Evolutionary conservation across 2,888 invertebrate species (phyloP).

Genomic region (Plemyria rubiginata): DNA sequence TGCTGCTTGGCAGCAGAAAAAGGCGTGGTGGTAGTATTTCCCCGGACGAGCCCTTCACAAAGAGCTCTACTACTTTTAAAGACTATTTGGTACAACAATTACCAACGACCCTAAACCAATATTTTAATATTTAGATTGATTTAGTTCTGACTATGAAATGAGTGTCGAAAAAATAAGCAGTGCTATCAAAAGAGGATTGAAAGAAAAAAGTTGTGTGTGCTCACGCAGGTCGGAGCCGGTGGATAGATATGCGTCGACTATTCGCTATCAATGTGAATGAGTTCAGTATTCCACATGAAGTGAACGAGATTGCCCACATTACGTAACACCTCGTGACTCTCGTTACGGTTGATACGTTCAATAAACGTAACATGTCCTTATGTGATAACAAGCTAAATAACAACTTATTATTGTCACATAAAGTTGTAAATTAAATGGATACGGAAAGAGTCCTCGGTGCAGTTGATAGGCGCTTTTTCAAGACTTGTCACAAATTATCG

Average conservation of each 20-base stretch:
- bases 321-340: constrained; percentile 83
- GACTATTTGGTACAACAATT: too few species aligned
- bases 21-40: too few species aligned
- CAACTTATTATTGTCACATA: constrained; percentile 49
- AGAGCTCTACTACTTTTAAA: too few species aligned
- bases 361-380: constrained; percentile 64
- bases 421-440: constrained; percentile 47
- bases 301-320: constrained; percentile 71
- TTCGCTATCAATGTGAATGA: constrained; percentile 37
- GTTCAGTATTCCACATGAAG: constrained; percentile 61
- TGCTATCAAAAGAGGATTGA: neutral
- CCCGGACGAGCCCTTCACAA: too few species aligned
- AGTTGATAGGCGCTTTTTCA: constrained; percentile 66
- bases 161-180: neutral
- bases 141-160: too few species aligned
- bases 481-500: constrained; percentile 59
- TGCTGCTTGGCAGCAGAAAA: too few species aligned
- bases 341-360: constrained; percentile 63
- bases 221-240: constrained; percentile 27
- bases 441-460: constrained; percentile 50
- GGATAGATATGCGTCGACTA: constrained; percentile 19
- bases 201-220: too few species aligned
- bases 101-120: too few species aligned
- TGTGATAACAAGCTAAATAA: constrained; percentile 49
- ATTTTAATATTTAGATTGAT: too few species aligned